Conservation (phyloP, 2,797 vertebrate genomes). For the Acanthopagrus latus region DNA sequence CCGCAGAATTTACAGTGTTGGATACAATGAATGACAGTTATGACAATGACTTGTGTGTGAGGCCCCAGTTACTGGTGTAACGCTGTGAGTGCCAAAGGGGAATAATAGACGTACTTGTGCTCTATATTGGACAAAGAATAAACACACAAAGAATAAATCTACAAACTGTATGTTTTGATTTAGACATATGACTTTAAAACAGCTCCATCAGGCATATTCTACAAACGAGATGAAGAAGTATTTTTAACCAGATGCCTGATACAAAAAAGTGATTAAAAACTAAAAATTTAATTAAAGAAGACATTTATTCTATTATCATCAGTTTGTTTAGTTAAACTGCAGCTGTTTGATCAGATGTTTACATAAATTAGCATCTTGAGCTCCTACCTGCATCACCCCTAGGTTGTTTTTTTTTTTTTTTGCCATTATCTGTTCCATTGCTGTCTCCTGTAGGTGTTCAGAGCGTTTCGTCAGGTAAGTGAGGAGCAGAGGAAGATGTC, state of each 20-base stretch:
- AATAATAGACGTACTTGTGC: background rate
- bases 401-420: background rate
- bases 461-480: slow-evolving; percentile 83
- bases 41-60: background rate
- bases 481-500: slow-evolving; percentile 84
- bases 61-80: background rate
- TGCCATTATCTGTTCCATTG: background rate
- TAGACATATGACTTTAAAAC: no score
- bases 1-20: background rate
- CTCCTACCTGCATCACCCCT: no score
- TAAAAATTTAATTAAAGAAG: background rate
- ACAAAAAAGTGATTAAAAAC: background rate
- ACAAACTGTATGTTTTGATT: background rate
- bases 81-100: background rate
- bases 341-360: background rate
- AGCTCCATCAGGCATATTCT: background rate
- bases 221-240: background rate
- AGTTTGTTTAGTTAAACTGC: background rate
- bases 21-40: background rate
- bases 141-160: no score
- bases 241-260: background rate
- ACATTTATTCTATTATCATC: no score
- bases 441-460: slow-evolving; percentile 84
- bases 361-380: background rate
- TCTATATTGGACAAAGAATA: background rate